Base-by-base conservation (phyloP, 2,113 vertebrate species). In the Todiramphus saurophagus region DNA sequence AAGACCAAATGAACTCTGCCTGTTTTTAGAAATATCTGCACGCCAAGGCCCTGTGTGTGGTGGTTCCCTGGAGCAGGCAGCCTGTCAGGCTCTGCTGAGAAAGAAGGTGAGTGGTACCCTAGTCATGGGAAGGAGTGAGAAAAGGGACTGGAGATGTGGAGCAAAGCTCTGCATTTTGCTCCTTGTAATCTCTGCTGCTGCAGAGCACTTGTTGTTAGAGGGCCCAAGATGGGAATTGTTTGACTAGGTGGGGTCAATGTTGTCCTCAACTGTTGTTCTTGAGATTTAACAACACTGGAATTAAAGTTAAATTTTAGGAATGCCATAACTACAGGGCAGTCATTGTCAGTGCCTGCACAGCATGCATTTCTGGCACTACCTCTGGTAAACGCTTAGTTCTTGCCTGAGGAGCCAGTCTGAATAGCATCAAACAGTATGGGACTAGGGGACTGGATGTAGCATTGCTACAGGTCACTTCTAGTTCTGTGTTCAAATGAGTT, bases 401-500 rank as follows among this genome's bases (percentile, higher is more conserved):
- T n/a, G 5, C 1, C 2, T 1, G 33, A 17, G 27, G 16, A 46
- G 67, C 15, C 28, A 33, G 7, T 33, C 48, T 9, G 20, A 27
- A 11, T 25, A 56, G 37, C n/a, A 9, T 1, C 1, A 1, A 37
- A 2, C 1, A 2, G 48, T 4, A 3, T 2, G n/a, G 11, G 16
- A 11, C 41, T 23, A 3, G 3, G 31, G 11, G 16, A 11, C 41
- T 23, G 33, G 12, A 60, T 2, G 48, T 33, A 19, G 24, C 30
- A 11, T 6, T 15, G 39, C 21, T 28, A 19, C 7, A 27, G 25
- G 33, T 9, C 43, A 7, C 66, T 74, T 10, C 23, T 7, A 14
- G n/a, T 21, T 15, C 43, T 7, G 23, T 35, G 18, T 2, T 30
- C 5, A 2, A 39, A 6, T 3, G 0, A 58, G 33, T 24, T 13